phyloP scores from a whole-genome alignment of 2,888 invertebrate genomes.

The Ceriagrion tenellum region DNA sequence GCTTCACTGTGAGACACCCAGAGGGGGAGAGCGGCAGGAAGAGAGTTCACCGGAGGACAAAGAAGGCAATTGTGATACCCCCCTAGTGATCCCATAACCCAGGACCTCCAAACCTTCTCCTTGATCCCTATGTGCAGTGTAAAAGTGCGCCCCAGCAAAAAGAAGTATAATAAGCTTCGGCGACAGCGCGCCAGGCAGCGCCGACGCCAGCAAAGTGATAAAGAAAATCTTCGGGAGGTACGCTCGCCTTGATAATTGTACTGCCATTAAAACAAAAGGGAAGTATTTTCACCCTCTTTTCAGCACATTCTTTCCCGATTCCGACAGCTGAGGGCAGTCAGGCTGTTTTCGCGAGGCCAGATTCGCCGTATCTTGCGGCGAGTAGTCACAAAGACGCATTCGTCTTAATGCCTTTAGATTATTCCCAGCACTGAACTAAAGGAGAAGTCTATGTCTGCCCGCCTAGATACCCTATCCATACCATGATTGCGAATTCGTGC shows the following conservation, averaged over 20 bases:
- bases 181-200: background rate
- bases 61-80: background rate
- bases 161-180: background rate
- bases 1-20: background rate
- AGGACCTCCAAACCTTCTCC: background rate
- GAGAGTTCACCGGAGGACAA: background rate
- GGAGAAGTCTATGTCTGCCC: background rate
- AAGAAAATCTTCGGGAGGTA: background rate
- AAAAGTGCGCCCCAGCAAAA: background rate
- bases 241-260: conserved; percentile 15
- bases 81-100: background rate
- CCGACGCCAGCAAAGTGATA: background rate
- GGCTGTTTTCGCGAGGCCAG: conserved; percentile 7
- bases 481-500: background rate
- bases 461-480: background rate
- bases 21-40: background rate
- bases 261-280: conserved; percentile 18
- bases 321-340: background rate
- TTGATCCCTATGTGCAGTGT: background rate
- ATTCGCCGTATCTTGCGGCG: background rate
- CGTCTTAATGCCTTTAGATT: background rate
- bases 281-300: background rate
- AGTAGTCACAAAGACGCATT: conserved; percentile 19
- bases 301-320: background rate
- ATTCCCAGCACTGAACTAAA: background rate